A percentile compares a stretch with the other conserved stretches of the same genome.
Conservation (phyloP, 2,113 vertebrate species). For the Ptilonorhynchus violaceus region DNA sequence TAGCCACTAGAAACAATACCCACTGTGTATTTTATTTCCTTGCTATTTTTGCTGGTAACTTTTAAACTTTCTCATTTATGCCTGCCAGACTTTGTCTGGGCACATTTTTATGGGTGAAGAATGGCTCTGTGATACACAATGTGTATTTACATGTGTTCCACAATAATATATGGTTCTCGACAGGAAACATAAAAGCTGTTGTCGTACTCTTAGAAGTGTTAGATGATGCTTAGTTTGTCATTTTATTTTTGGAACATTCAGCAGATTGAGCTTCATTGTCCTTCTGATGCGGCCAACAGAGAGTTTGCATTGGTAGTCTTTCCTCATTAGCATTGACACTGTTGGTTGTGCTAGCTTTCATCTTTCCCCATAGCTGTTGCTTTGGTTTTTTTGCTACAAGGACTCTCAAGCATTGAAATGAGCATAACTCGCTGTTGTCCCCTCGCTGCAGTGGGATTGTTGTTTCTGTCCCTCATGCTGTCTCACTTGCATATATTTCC, state of each 20-base stretch:
- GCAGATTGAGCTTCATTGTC: conserved; percentile 42
- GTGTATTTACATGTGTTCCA: conserved; percentile 30
- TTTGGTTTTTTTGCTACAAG: neutral
- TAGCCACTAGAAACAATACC: neutral
- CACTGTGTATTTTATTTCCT: neutral
- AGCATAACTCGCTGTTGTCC: neutral
- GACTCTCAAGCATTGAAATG: neutral
- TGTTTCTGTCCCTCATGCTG: neutral
- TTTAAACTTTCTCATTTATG: neutral
- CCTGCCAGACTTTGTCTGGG: neutral
- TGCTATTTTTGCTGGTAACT: neutral
- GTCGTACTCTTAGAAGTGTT: conserved; percentile 13
- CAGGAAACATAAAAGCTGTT: conserved; percentile 55
- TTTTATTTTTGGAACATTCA: conserved; percentile 38
- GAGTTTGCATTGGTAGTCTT: conserved; percentile 3
- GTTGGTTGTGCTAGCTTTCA: neutral
- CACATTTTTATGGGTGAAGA: neutral
- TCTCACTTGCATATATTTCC: neutral
- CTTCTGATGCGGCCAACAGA: neutral
- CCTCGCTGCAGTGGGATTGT: conserved; percentile 7
- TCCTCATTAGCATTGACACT: conserved; percentile 28
- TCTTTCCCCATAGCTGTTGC: neutral
- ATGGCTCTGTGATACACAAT: neutral
- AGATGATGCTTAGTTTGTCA: conserved; percentile 48
- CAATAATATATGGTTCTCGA: neutral